Evolutionary conservation across 2,113 vertebrate species (phyloP), one percentile per base, ranked within the genome.

Genomic region (Carassius carassius): DNA sequence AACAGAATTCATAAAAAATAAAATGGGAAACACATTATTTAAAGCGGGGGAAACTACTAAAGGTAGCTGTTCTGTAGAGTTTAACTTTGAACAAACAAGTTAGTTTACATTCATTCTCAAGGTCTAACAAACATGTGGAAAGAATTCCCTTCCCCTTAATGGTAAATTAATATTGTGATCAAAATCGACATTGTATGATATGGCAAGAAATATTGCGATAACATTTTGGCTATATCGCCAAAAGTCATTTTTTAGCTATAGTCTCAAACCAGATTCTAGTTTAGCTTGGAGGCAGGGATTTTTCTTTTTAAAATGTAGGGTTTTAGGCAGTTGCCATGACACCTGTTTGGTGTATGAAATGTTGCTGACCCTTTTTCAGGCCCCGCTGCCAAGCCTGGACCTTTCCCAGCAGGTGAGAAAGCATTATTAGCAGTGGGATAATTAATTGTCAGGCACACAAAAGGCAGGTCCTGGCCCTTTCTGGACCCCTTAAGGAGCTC

Each of bases 361-460:
- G 80, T 44, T 49, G 51, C 47, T 83, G 79, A 84, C 81, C 67
- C 74, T 25, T 60, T 44, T 81, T 65, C 56, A 37, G 54, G 62
- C 77, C 44, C 13, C 19, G 9, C 41, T 82, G 13, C 78, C 65
- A 69, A 79, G 70, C 74, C 17, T 51, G 23, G 74, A 65, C 29
- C 51, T 77, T 58, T 83, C 88, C 67, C 89, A 89, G 89, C 88
- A 88, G 90, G 88, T 89, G 78, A 87, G 77, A 88, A 89, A 87
- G 88, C 91, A 90, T 94, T 90, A 90, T 93, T 93, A 93, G 91
- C 91, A 81, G 79, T 87, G 77, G 93, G 90, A 90, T 92, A 92
- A 94, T 94, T 94, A 94, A 94, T 93, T 91, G 89, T 91, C 90
- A 90, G 89, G 78, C 84, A 86, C 90, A 92, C 92, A 92, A 92